Conservation (phyloP, 1,140 invertebrate genomes). For the Drosophila lowei region DNA sequence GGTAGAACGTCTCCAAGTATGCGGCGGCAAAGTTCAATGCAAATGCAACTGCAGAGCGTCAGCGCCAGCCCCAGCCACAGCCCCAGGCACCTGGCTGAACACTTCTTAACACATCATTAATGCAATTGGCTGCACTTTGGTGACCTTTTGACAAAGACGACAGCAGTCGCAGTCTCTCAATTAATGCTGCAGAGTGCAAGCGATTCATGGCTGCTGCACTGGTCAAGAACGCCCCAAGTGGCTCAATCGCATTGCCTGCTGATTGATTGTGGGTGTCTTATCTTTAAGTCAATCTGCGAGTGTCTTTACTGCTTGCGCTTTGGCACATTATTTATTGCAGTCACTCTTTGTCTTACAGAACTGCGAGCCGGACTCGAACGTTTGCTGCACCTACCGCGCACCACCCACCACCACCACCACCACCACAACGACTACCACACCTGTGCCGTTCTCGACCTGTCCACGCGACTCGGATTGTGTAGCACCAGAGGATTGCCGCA, state of each 20-base stretch:
- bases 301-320: not conserved
- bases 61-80: conserved; percentile 3
- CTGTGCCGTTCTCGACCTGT: conserved; percentile 58
- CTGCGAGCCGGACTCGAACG: conserved; percentile 65
- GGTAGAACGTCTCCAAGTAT: conserved; percentile 4
- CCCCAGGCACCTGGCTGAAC: conserved; percentile 32
- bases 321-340: not conserved
- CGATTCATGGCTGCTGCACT: conserved; percentile 4
- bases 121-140: conserved; percentile 55
- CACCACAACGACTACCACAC: conserved; percentile 62
- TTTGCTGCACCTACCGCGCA: conserved; percentile 71
- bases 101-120: conserved; percentile 72
- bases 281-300: not conserved
- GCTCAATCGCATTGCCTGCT: not conserved
- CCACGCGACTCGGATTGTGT: conserved; percentile 71
- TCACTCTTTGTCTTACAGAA: conserved; percentile 50
- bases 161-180: conserved; percentile 23
- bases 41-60: conserved; percentile 30
- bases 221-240: conserved; percentile 1
- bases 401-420: conserved; percentile 46
- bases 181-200: conserved; percentile 1
- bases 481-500: conserved; percentile 66
- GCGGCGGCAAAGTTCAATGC: conserved; percentile 68
- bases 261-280: not conserved
- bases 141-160: conserved; percentile 63